Conservation (phyloP, 2,797 vertebrate genomes). For the Betta splendens region DNA sequence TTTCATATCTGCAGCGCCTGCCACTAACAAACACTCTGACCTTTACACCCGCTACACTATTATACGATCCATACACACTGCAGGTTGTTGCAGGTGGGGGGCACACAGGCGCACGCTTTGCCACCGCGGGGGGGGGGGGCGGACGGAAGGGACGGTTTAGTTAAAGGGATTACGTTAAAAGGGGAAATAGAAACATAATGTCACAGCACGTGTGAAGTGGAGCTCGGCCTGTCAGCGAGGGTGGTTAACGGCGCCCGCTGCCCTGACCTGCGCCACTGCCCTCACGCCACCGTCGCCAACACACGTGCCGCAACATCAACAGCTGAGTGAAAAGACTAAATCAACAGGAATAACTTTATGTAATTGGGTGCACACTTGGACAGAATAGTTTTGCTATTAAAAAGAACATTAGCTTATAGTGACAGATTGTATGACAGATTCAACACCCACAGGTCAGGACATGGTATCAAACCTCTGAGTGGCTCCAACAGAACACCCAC, state of each 20-base stretch:
- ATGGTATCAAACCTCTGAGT: too few relatives aligned
- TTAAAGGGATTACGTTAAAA: slow-evolving; percentile 29
- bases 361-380: not conserved
- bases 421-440: too few relatives aligned
- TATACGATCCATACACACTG: slow-evolving; percentile 46
- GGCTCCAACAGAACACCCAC: too few relatives aligned
- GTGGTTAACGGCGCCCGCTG: slow-evolving; percentile 67
- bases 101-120: slow-evolving; percentile 26
- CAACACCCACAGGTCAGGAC: too few relatives aligned
- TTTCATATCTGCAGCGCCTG: slow-evolving; percentile 70
- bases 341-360: not conserved
- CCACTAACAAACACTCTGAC: slow-evolving; percentile 54
- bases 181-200: slow-evolving; percentile 27
- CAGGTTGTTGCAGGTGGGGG: slow-evolving; percentile 55
- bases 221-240: slow-evolving; percentile 50
- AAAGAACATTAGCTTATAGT: too few relatives aligned
- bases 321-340: not conserved
- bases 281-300: slow-evolving; percentile 15
- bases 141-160: slow-evolving; percentile 25
- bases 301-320: slow-evolving; percentile 27
- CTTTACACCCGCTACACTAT: slow-evolving; percentile 38
- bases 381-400: not conserved
- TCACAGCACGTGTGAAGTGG: slow-evolving; percentile 44
- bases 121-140: slow-evolving; percentile 45
- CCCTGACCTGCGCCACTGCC: slow-evolving; percentile 55